Percentiles rank a stretch among this genome's conserved stretches.
phyloP scores from a whole-genome alignment of 2,113 vertebrate species.

The Halcyon senegalensis region DNA sequence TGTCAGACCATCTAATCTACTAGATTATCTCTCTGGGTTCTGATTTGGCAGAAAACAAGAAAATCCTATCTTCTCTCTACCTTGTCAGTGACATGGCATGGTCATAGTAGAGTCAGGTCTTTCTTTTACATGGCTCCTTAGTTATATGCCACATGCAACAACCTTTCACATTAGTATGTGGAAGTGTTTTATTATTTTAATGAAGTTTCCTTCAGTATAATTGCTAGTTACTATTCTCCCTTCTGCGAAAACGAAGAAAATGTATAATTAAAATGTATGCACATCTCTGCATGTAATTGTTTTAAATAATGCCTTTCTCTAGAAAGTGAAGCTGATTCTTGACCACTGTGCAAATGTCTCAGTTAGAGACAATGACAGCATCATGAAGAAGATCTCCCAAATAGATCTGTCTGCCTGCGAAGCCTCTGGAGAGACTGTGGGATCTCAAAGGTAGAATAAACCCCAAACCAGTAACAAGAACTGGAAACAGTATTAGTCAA shows the following conservation, averaged over 20 bases:
- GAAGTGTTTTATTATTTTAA: neutral
- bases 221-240: neutral
- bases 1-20: neutral
- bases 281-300: neutral
- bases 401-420: constrained; percentile 80
- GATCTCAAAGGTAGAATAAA: constrained; percentile 76
- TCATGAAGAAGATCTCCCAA: constrained; percentile 56
- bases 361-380: constrained; percentile 61
- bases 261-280: neutral
- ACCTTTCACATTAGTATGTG: neutral
- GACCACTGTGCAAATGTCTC: constrained; percentile 81
- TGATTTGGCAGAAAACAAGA: neutral
- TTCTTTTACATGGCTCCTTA: neutral
- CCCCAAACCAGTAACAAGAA: neutral
- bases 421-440: constrained; percentile 80
- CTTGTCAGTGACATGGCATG: neutral
- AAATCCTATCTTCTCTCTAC: neutral
- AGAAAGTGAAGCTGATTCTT: constrained; percentile 86
- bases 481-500: neutral
- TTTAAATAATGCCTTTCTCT: constrained; percentile 14
- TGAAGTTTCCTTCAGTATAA: neutral
- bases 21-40: neutral
- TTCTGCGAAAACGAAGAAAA: neutral
- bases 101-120: neutral
- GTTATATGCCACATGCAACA: neutral